These are phyloP conservation scores for Drosophila nebulosa DNA, from an alignment of 1,140 invertebrate species.

Conservation along the genomic window DNA sequence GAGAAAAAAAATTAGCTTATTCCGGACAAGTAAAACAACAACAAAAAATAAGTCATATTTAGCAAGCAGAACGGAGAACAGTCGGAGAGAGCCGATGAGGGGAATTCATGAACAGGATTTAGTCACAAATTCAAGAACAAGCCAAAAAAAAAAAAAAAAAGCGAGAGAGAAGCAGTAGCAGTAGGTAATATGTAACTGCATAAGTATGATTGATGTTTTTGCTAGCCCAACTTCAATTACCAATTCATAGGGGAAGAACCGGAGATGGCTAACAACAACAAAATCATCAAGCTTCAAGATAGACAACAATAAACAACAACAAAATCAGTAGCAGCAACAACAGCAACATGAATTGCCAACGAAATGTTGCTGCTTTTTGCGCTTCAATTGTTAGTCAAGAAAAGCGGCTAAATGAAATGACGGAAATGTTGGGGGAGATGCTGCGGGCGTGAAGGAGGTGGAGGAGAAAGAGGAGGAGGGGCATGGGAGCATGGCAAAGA, in stretches of 20 bases:
- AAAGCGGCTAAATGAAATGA: slow-evolving; percentile 40
- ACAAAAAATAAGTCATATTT: background rate
- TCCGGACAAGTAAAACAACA: slow-evolving; percentile 18
- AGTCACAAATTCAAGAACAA: slow-evolving; percentile 9
- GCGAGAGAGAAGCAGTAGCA: background rate
- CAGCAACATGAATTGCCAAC: slow-evolving; percentile 21
- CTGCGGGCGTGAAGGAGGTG: slow-evolving; percentile 1
- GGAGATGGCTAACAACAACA: background rate
- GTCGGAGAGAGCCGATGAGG: background rate
- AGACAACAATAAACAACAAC: background rate
- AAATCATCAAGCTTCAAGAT: slow-evolving; percentile 33
- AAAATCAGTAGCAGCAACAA: background rate
- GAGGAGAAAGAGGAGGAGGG: background rate
- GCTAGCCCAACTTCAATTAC: slow-evolving; percentile 50
- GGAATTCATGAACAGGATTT: background rate
- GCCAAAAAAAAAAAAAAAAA: background rate
- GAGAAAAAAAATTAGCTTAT: slow-evolving; percentile 56
- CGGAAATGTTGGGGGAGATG: background rate
- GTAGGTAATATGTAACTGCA: slow-evolving; percentile 47
- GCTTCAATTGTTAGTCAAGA: slow-evolving; percentile 48
- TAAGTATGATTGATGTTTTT: slow-evolving; percentile 62
- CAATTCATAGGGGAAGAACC: background rate
- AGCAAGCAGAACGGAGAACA: background rate
- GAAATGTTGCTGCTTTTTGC: slow-evolving; percentile 51
- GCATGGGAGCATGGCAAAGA: background rate